Evolutionary conservation across 2,797 vertebrate species (phyloP), one percentile per base, ranked within the genome.

Genomic region (Sitta carolinensis): DNA sequence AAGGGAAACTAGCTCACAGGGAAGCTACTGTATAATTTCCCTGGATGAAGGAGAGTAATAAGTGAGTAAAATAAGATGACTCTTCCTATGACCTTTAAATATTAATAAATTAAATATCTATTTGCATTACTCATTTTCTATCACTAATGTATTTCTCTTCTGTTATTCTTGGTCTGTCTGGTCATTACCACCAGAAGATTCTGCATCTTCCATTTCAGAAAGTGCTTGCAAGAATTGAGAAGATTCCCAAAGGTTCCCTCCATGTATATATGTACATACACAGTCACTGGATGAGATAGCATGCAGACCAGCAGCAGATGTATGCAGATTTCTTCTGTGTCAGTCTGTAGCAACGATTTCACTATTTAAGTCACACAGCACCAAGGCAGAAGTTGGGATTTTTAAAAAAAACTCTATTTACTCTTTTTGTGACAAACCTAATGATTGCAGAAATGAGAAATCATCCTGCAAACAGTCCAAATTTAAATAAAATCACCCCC

Each of bases 401-500:
- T 52, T 17, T 5, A 2, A 29, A 43, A 50, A 61, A 52, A 59
- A 83, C 64, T 32, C 63, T 70, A 83, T 95, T 96, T 94, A 93
- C 74, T 90, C 67, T 93, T 91, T 92, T 91, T 95, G 45, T 96
- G 75, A 90, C 73, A 95, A 96, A 94, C 47, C 52, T 74, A 89
- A 66, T 96, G 68, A 91, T 89, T 90, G 52, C 76, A 93, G 82
- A 89, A 94, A 95, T 93, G 84, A 94, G 74, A 96, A 97, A 93
- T 91, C 88, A 90, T 90, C 88, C 92, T 96, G 87, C 93, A 96
- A 89, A 84, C 81, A 94, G 84, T 96, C 95, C 97, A 97, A 90
- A 95, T 96, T 96, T 92, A 90, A 97, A 96, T 90, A 92, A 93
- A 94, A 94, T 94, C 93, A 89, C 85, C 90, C 95, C 89, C 87